Evolutionary conservation across 2,888 invertebrate species (phyloP), one percentile per base, ranked within the genome.

Genomic region (Parelbella ahira): DNA sequence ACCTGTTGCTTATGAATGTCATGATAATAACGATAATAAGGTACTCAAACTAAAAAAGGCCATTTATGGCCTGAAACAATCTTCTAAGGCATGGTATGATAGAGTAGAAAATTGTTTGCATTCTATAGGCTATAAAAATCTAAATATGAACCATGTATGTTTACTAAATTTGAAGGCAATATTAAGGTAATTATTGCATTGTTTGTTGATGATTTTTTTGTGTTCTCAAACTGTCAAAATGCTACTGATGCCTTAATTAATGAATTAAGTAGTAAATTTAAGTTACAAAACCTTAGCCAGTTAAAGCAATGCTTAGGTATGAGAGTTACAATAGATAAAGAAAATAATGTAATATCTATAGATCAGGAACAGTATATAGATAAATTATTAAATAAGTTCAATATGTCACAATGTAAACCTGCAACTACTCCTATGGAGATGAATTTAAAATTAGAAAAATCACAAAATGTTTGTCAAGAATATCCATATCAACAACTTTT

Each of bases 271-370:
- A 1, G n/a, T n/a, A 47, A 48, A 27, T 53, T 53, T 46, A 48
- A 44, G 21, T 50, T 51, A 7, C 51, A 51, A 38, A 18, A 49
- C 25, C 37, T 50, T 13, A 50, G 51, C 3, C 45, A 50, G 7
- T 23, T 55, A 4, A 44, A 38, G 30, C 28, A 55, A n/a, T 52
- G 54, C 44, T 23, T 52, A 15, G 47, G 50, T 25, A 33, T 51
- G 38, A n/a, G 8, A 9, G 9, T 7, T 15, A 15, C 2, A 15
- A 3, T 15, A 3, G 42, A 37, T 21, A 10, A 39, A 18, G 2
- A 36, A 9, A 32, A 37, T 13, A 6, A 23, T 15, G 6, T 7
- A 4, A 25, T 45, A 1, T 24, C 37, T 28, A 5, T 48, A 19
- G 44, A 44, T 24, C 51, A 51, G 37, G 21, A 41, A 36, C 7